Conservation (phyloP, 2,113 vertebrate species). For the Nesoenas mayeri region DNA sequence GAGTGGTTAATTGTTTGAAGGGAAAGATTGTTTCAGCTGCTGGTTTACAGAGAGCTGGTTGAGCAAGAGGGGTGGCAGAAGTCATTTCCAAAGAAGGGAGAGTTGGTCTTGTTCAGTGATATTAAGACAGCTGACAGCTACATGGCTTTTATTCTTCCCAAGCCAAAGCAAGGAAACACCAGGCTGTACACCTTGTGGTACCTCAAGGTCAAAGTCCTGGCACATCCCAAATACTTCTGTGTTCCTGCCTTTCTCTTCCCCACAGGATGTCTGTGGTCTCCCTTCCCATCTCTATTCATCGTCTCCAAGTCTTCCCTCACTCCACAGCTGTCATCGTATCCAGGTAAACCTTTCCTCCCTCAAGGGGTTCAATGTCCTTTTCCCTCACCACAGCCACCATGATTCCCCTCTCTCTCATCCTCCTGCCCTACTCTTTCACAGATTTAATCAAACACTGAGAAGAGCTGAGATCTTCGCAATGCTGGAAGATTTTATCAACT, state of each 20-base stretch:
- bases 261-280: neutral
- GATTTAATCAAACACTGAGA: neutral
- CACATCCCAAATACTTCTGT: neutral
- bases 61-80: neutral
- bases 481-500: neutral
- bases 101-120: neutral
- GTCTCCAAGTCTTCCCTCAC: neutral
- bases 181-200: neutral
- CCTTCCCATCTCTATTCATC: neutral
- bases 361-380: neutral
- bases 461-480: neutral
- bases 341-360: neutral
- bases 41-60: neutral
- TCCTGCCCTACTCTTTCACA: neutral
- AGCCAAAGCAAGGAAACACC: neutral
- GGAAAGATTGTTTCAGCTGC: neutral
- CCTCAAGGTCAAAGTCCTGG: neutral
- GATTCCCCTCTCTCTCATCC: neutral
- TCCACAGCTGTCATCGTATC: neutral
- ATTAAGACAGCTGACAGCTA: neutral
- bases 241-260: neutral
- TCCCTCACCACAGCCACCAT: accelerated
- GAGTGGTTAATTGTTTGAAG: neutral
- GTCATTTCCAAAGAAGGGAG: neutral
- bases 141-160: neutral